These are phyloP conservation scores for Poecilia wingei DNA, from an alignment of 2,797 vertebrate genomes.

Conservation along the genomic window DNA sequence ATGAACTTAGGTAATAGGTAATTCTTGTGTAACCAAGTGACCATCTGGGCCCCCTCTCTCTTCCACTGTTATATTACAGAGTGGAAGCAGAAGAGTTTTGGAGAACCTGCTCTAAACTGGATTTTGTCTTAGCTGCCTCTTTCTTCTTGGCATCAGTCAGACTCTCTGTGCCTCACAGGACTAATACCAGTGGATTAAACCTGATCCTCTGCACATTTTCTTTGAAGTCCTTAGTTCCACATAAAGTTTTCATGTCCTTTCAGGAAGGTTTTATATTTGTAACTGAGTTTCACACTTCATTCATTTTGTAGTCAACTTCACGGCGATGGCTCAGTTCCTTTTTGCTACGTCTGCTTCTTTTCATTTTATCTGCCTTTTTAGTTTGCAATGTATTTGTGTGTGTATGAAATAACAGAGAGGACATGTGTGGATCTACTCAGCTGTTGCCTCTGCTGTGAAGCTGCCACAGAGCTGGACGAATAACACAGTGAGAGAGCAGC, in stretches of 20 bases:
- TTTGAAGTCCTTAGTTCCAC: constrained; percentile 11
- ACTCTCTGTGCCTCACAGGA: constrained; percentile 36
- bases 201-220: constrained; percentile 11
- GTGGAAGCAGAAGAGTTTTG: neutral
- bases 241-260: constrained; percentile 19
- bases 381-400: constrained; percentile 43
- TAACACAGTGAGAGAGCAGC: constrained; percentile 77
- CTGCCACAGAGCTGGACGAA: constrained; percentile 75
- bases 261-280: constrained; percentile 41
- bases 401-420: neutral
- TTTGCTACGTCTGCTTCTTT: constrained; percentile 25
- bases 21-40: neutral
- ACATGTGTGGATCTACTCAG: constrained; percentile 59
- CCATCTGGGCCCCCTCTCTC: neutral
- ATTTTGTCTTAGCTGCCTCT: constrained; percentile 6
- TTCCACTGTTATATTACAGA: neutral
- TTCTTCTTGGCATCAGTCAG: neutral
- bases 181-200: constrained; percentile 24
- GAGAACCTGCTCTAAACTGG: neutral
- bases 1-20: neutral
- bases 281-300: constrained; percentile 50
- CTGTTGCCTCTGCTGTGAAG: constrained; percentile 78
- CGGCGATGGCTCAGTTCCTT: constrained; percentile 23
- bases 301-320: constrained; percentile 31
- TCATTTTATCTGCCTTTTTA: constrained; percentile 50